Evolutionary conservation across 2,113 vertebrate genomes (phyloP).

Genomic region (Dasyornis broadbenti): DNA sequence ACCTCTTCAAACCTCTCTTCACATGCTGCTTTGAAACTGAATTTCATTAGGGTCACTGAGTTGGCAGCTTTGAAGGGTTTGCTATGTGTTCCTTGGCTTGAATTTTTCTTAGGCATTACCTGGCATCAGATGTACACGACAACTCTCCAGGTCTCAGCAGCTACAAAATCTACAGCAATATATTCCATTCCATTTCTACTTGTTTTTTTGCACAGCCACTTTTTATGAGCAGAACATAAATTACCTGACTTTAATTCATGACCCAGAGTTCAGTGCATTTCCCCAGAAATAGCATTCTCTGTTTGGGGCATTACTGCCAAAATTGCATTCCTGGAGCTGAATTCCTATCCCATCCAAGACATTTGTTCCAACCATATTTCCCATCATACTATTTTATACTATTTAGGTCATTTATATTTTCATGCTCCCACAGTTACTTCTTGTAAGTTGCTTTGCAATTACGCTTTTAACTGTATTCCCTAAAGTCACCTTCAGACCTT

Average conservation of each 20-base stretch:
- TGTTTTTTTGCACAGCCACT: background rate
- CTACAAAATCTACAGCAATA: background rate
- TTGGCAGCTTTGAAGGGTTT: background rate
- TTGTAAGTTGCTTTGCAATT: background rate
- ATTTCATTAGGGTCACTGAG: background rate
- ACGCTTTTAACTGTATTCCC: background rate
- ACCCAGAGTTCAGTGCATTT: background rate
- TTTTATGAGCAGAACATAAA: conserved; percentile 22
- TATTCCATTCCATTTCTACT: background rate
- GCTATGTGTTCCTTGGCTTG: background rate
- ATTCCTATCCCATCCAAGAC: conserved; percentile 8
- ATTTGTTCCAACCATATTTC: conserved; percentile 15
- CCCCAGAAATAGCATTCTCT: conserved; percentile 40
- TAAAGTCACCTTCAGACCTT: conserved; percentile 11
- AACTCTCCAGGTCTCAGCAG: background rate
- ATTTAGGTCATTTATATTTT: conserved; percentile 10
- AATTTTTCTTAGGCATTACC: background rate
- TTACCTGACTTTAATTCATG: conserved; percentile 37
- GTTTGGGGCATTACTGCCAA: conserved; percentile 31
- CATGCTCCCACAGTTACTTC: background rate
- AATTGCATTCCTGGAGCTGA: conserved; percentile 4
- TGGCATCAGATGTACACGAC: background rate
- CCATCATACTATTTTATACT: conserved; percentile 22
- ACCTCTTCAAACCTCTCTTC: background rate
- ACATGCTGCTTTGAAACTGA: background rate